Percentiles rank a stretch among this genome's conserved stretches.
These are phyloP conservation scores for Drosophila ficusphila DNA, from an alignment of 1,140 invertebrate genomes.

Conservation along the genomic window DNA sequence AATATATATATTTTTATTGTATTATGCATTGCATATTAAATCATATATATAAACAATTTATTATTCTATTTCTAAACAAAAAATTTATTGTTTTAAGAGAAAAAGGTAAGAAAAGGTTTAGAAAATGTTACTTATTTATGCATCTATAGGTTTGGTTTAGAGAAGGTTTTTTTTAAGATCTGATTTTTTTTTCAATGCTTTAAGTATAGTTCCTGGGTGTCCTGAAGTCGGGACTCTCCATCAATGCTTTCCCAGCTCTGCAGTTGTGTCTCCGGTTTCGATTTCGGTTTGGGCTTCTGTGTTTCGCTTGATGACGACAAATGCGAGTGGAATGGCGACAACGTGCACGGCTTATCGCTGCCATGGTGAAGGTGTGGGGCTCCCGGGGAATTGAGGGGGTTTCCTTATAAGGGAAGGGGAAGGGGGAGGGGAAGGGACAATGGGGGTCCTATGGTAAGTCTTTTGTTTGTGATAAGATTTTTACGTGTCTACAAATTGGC, in stretches of 20 bases:
- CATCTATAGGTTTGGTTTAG: too few species aligned
- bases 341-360: slow-evolving; percentile 76
- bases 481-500: slow-evolving; percentile 75
- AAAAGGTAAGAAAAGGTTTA: too few species aligned
- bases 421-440: neutral
- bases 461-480: slow-evolving; percentile 72
- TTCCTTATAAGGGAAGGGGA: too few species aligned
- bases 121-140: too few species aligned
- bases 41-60: too few species aligned
- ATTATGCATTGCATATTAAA: too few species aligned
- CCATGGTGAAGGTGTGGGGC: slow-evolving; percentile 6
- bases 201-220: neutral
- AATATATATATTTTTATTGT: too few species aligned
- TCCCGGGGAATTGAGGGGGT: neutral
- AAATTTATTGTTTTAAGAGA: too few species aligned
- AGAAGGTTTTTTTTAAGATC: neutral
- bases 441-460: slow-evolving; percentile 22
- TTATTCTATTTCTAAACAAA: too few species aligned
- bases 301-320: slow-evolving; percentile 69
- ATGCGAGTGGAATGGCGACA: slow-evolving; percentile 72
- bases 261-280: neutral
- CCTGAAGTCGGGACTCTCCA: neutral
- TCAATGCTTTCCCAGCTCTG: neutral
- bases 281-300: neutral
- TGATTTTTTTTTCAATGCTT: neutral